Evolutionary conservation across 1,140 invertebrate species (phyloP).

Genomic region (Holcopasites calliopsidis): DNA sequence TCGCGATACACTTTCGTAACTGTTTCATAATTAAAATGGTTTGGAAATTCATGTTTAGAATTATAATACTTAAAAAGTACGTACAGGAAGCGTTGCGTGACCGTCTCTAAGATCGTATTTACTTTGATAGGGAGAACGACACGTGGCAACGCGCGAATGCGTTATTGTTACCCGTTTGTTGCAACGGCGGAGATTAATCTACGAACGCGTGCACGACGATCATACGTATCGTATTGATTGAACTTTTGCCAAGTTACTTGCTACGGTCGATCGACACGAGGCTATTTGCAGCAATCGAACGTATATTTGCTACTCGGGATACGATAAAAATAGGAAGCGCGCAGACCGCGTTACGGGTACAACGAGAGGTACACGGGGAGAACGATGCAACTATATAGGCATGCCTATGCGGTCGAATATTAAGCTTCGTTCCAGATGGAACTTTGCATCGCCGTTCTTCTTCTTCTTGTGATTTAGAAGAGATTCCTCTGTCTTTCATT

Average conservation of each 20-base stretch:
- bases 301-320: slow-evolving; percentile 15
- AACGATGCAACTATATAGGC: neutral
- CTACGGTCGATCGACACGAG: neutral
- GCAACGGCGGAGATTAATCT: neutral
- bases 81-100: too few relatives aligned
- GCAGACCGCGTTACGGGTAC: neutral
- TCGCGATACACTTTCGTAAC: too few relatives aligned
- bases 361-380: neutral
- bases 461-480: neutral
- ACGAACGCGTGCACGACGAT: neutral
- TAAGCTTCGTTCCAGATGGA: too few relatives aligned
- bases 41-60: too few relatives aligned
- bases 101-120: neutral
- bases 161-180: neutral
- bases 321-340: slow-evolving; percentile 12
- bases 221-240: neutral
- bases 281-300: slow-evolving; percentile 10
- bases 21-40: too few relatives aligned
- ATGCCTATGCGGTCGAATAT: too few relatives aligned
- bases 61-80: too few relatives aligned
- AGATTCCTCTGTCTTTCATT: neutral
- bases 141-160: too few relatives aligned
- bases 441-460: too few relatives aligned
- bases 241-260: neutral
- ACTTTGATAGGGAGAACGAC: neutral